Evolutionary conservation across 2,113 vertebrate species (phyloP), one percentile per base, ranked within the genome.

Genomic region (Pygoscelis antarcticus): DNA sequence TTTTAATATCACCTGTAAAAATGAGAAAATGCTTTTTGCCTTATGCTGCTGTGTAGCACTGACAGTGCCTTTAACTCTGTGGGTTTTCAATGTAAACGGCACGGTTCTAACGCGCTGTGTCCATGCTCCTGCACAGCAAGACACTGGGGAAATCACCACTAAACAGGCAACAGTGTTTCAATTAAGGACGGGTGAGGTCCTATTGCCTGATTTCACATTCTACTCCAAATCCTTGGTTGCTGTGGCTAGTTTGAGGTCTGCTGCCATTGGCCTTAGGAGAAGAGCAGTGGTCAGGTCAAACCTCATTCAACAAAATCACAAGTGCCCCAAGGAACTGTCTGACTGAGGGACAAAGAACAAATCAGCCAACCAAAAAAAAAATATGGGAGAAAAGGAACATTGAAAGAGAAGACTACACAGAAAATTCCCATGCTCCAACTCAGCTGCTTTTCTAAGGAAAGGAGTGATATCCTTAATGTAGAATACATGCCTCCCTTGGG

Each of bases 401-500:
- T 64, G 76, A 79, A 82, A 90, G 58, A 72, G 87, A 91, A 91
- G 69, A 80, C 32, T 69, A 42, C 75, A 46, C 25, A 80, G 70
- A 71, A 85, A 87, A 96, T 79, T 85, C 87, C 81, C 91, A 36
- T 91, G 84, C 49, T 84, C 78, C 66, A 11, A 51, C 82, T 79
- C 66, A 62, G 82, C 94, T 83, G 51, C 85, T 93, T 92, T 96
- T 51, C 78, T 74, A 76, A 47, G n/a, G 96, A 83, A 68, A 75
- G 88, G 40, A 94, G n/a, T 21, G 49, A 87, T 93, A 74, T 66
- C 83, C 94, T 95, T 96, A 94, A 91, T 88, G 87, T 69, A 88
- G 84, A 89, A 79, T 85, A 86, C 72, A 84, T 95, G 84, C 81
- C 78, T 95, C 97, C 91, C 96, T 78, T 92, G 95, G 88, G 96